A percentile compares a stretch with the other conserved stretches of the same genome.
Conservation (phyloP, 2,113 vertebrate species). For the Dicentrarchus labrax region DNA sequence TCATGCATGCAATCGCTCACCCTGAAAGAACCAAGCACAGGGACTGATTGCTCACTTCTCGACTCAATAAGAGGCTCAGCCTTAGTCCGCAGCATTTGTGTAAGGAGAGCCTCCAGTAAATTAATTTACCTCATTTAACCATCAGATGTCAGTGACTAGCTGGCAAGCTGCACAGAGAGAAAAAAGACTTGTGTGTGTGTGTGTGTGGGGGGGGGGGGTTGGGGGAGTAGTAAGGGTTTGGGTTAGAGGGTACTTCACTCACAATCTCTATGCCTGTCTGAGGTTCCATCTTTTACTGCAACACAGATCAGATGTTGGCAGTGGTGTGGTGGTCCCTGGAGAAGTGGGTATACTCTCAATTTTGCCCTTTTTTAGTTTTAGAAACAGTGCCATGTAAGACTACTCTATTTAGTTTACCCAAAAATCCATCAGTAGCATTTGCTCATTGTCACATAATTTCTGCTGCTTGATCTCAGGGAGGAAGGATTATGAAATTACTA, state of each 20-base stretch:
- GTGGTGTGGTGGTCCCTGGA: too few species aligned
- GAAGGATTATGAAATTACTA: too few species aligned
- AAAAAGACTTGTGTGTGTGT: background rate
- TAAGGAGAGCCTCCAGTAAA: conserved; percentile 46
- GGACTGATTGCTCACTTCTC: conserved; percentile 38
- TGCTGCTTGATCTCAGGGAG: too few species aligned
- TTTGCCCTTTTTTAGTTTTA: too few species aligned
- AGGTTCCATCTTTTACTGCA: background rate
- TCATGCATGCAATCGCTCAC: conserved; percentile 16
- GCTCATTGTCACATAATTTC: too few species aligned
- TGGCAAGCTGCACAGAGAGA: conserved; percentile 29
- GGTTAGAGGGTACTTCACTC: background rate
- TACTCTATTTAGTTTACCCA: too few species aligned
- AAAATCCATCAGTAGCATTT: too few species aligned
- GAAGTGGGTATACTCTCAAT: too few species aligned
- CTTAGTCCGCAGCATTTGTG: conserved; percentile 12
- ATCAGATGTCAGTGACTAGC: conserved; percentile 80
- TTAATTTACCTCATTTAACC: conserved; percentile 77
- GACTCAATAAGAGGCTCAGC: conserved; percentile 25
- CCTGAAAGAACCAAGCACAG: conserved; percentile 13
- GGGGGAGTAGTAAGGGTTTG: background rate
- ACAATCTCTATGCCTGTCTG: background rate
- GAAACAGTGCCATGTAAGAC: too few species aligned
- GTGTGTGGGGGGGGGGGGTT: too few species aligned
- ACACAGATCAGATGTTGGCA: background rate